A percentile compares a stretch with the other conserved stretches of the same genome.
These are phyloP conservation scores for Bombyx mandarina DNA, from an alignment of 1,140 invertebrate genomes.

Conservation along the genomic window DNA sequence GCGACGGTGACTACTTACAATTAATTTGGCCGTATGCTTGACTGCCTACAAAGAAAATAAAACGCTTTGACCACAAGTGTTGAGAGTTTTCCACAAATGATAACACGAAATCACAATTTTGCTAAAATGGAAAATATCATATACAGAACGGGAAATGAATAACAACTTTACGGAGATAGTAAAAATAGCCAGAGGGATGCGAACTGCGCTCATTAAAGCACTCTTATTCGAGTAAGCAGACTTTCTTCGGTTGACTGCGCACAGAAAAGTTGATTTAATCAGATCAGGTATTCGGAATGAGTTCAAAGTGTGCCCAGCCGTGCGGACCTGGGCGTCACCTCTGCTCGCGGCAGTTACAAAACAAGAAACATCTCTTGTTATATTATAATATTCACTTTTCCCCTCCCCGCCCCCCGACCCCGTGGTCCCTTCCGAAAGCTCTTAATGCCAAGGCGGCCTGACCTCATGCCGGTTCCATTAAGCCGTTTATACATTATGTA, in stretches of 20 bases:
- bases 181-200: too few species aligned
- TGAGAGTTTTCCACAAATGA: too few species aligned
- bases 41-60: too few species aligned
- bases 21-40: too few species aligned
- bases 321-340: background rate
- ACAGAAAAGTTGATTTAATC: background rate
- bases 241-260: background rate
- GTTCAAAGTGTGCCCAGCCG: background rate
- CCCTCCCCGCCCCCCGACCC: constrained; percentile 23
- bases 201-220: too few species aligned
- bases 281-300: background rate
- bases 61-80: too few species aligned
- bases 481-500: constrained; percentile 69
- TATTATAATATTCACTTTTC: constrained; percentile 70
- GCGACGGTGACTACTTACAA: too few species aligned
- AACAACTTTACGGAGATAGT: too few species aligned
- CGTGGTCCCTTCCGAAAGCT: constrained; percentile 52
- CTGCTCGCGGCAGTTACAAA: constrained; percentile 32
- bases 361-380: constrained; percentile 60
- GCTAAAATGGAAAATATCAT: too few species aligned
- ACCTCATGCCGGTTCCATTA: constrained; percentile 67
- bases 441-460: constrained; percentile 65
- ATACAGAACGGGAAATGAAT: too few species aligned
- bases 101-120: too few species aligned
- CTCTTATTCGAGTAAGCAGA: too few species aligned